Evolutionary conservation across 2,113 vertebrate species (phyloP).

Genomic region (Tautogolabrus adspersus): DNA sequence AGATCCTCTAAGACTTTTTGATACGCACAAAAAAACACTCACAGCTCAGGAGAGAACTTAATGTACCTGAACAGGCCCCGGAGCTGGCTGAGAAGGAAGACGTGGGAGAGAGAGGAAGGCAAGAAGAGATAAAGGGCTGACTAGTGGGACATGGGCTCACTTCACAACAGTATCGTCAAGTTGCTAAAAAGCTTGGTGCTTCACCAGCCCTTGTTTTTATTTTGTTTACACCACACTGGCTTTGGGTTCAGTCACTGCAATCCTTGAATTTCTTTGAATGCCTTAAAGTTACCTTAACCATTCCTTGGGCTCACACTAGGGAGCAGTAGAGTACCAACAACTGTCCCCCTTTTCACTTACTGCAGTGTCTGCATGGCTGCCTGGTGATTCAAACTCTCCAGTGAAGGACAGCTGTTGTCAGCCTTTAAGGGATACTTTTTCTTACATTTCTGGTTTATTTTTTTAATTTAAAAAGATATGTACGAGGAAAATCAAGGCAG

Average conservation of each 20-base stretch:
- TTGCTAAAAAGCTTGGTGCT: constrained; percentile 13
- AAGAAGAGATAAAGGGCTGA: constrained; percentile 2
- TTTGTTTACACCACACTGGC: background rate
- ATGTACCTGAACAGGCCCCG: constrained; percentile 16
- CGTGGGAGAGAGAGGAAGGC: background rate
- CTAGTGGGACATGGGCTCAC: constrained; percentile 1
- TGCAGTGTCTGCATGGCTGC: background rate
- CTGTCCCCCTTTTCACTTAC: background rate
- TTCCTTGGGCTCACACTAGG: constrained; percentile 55
- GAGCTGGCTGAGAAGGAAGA: background rate
- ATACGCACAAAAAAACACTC: constrained; percentile 38
- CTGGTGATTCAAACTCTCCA: background rate
- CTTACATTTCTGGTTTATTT: background rate
- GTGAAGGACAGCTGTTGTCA: background rate
- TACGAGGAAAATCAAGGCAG: background rate
- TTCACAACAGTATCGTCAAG: background rate
- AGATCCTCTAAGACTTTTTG: constrained; percentile 88
- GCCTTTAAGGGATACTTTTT: background rate
- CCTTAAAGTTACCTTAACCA: background rate
- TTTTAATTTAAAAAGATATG: background rate
- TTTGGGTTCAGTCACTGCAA: background rate
- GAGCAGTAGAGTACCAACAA: constrained; percentile 58
- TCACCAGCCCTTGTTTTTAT: background rate
- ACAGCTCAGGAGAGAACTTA: constrained; percentile 24
- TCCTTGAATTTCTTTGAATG: background rate